Conservation (phyloP, 2,888 invertebrate genomes). For the Brenthis ino region DNA sequence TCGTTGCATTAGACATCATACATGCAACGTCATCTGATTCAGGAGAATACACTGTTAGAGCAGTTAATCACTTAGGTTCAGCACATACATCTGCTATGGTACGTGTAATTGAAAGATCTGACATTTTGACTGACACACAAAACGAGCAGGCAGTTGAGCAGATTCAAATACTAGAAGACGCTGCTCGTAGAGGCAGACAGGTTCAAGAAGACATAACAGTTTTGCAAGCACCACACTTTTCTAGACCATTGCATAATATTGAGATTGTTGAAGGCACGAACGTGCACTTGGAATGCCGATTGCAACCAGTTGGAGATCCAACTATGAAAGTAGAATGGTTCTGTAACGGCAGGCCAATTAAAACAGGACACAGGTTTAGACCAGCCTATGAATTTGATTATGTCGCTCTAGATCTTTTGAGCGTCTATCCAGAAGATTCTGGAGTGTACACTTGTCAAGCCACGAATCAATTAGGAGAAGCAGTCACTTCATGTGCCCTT, state of each 20-base stretch:
- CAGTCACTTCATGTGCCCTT: conserved; percentile 95
- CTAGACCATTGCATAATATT: conserved; percentile 92
- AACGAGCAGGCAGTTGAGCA: conserved; percentile 96
- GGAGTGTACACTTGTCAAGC: conserved; percentile 98
- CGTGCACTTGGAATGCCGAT: conserved; percentile 94
- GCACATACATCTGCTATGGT: conserved; percentile 96
- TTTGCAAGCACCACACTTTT: conserved; percentile 93
- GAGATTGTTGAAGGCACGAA: conserved; percentile 95
- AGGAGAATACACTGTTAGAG: conserved; percentile 96
- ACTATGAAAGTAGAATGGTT: conserved; percentile 98
- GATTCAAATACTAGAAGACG: conserved; percentile 94
- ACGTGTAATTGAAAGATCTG: conserved; percentile 90
- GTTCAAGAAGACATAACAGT: conserved; percentile 91
- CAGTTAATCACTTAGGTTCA: conserved; percentile 95
- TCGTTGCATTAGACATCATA: conserved; percentile 97
- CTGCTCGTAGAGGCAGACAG: conserved; percentile 86
- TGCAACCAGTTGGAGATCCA: conserved; percentile 95
- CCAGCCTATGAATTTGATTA: conserved; percentile 98
- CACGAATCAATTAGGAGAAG: conserved; percentile 96
- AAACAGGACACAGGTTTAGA: conserved; percentile 96
- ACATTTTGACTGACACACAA: conserved; percentile 93
- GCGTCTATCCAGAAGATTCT: conserved; percentile 98
- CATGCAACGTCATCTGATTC: conserved; percentile 96
- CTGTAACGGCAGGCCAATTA: conserved; percentile 95
- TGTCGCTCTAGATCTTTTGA: conserved; percentile 96